Percentiles rank a stretch among this genome's conserved stretches.
Conservation (phyloP, 2,888 invertebrate genomes). For the Drosophila rubida region DNA sequence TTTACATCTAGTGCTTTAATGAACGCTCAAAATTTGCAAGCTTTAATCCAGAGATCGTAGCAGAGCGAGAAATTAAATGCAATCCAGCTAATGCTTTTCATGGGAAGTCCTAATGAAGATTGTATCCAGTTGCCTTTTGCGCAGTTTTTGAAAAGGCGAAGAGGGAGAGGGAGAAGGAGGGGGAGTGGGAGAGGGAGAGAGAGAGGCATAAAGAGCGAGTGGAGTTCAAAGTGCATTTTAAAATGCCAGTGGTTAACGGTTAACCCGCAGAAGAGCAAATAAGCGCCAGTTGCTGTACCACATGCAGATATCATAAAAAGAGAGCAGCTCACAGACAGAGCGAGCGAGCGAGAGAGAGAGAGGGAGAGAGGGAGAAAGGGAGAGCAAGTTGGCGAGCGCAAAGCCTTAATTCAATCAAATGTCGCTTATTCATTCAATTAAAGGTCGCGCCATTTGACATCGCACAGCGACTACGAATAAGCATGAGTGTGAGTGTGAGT, state of each 20-base stretch:
- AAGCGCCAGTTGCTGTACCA: constrained; percentile 42
- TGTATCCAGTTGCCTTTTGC: no score
- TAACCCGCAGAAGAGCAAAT: constrained; percentile 39
- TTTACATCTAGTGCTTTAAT: no score
- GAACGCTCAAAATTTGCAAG: no score
- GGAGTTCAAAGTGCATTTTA: constrained; percentile 66
- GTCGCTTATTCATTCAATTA: constrained; percentile 83
- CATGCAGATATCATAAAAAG: constrained; percentile 22
- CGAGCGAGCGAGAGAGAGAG: not conserved
- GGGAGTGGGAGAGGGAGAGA: no score
- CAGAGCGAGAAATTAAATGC: no score
- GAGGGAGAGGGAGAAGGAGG: no score
- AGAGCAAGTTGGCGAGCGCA: constrained; percentile 26
- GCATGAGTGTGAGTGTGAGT: constrained; percentile 36
- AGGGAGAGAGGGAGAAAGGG: constrained; percentile 1
- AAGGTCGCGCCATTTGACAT: constrained; percentile 82
- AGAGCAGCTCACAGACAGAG: not conserved
- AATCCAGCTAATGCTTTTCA: no score
- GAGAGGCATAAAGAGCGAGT: constrained; percentile 14
- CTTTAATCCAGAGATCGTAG: no score
- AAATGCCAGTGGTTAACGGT: constrained; percentile 47
- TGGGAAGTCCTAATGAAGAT: no score
- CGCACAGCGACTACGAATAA: constrained; percentile 51
- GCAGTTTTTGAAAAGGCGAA: no score
- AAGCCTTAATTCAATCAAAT: constrained; percentile 79